phyloP scores from a whole-genome alignment of 35 echinoderm and acorn worm species.

The Lytechinus pictus region DNA sequence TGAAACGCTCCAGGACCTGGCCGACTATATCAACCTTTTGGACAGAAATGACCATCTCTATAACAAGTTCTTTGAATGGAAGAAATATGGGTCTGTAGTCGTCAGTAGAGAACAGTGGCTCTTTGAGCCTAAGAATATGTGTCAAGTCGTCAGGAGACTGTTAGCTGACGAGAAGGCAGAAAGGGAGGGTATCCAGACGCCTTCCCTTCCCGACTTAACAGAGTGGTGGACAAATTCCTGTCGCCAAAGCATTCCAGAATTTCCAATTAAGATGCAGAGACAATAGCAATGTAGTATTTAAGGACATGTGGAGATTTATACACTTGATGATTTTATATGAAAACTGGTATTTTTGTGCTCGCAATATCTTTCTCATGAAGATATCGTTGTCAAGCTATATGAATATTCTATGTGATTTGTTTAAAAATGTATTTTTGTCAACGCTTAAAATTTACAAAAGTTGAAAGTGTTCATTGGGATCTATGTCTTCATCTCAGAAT shows the following conservation, averaged over 20 bases:
- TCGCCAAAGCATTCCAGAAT: background rate
- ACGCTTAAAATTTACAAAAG: too few species aligned
- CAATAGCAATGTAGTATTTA: too few species aligned
- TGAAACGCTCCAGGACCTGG: slow-evolving; percentile 6
- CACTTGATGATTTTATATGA: too few species aligned
- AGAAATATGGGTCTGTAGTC: background rate
- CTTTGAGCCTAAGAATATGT: background rate
- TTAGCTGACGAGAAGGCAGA: background rate
- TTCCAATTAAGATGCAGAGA: background rate
- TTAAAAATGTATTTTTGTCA: too few species aligned
- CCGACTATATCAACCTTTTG: slow-evolving; percentile 25
- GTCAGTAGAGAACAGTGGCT: background rate
- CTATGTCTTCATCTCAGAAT: too few species aligned
- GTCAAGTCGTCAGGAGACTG: slow-evolving; percentile 15
- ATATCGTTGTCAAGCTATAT: too few species aligned
- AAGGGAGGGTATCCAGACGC: background rate
- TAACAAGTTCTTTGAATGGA: slow-evolving; percentile 62
- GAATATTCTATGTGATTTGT: too few species aligned
- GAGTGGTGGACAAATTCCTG: slow-evolving; percentile 32
- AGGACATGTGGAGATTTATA: too few species aligned
- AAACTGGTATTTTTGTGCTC: too few species aligned
- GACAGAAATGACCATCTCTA: slow-evolving; percentile 56
- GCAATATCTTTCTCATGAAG: too few species aligned
- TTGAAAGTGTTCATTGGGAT: too few species aligned
- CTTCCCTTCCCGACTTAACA: background rate